Evolutionary conservation across 2,888 invertebrate genomes (phyloP), one percentile per base, ranked within the genome.

Genomic region (Agrochola macilenta): DNA sequence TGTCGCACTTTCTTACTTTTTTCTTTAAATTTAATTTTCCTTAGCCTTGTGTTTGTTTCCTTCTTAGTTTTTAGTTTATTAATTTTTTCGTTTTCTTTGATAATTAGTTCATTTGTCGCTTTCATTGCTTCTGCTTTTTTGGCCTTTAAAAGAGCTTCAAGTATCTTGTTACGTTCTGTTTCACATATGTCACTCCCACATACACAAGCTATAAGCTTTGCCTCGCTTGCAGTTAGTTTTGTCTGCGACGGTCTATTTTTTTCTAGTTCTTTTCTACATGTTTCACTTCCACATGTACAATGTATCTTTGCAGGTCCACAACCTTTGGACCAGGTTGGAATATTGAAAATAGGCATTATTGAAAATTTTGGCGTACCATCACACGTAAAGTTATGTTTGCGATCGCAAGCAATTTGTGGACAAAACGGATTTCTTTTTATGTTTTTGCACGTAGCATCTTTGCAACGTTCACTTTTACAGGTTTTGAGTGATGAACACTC

Each of bases 181-280:
- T 46, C 43, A 65, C 87, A 86, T 54, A 83, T 69, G 12, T 20
- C 14, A 71, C 84, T 86, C 0, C 74, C 71, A 74, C 87, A 83
- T 30, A 74, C 58, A 72, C 79, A 86, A n/a, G 70, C 68, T 66
- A 83, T 46, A 69, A 86, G 61, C 26, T 58, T 74, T 68, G 69
- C 69, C 63, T 83, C 87, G 7, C 69, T 63, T 26, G 30, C 12
- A 54, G 83, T 86, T 39, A 83, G 66, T 72, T 77, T 78, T 52
- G 74, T 78, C 30, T 74, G 66, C 1, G 83, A 83, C 20, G 74
- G 52, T 52, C 26, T 74, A 43, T 54, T 54, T 54, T 60, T 83
- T 12, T 30, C 65, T 54, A 65, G 1, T 49, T 72, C 30, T 54
- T 69, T 58, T 14, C 20, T 74, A 72, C 87, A 83, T 39, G 46